Conservation (phyloP, 1,140 invertebrate species). For the Rhyzopertha dominica region DNA sequence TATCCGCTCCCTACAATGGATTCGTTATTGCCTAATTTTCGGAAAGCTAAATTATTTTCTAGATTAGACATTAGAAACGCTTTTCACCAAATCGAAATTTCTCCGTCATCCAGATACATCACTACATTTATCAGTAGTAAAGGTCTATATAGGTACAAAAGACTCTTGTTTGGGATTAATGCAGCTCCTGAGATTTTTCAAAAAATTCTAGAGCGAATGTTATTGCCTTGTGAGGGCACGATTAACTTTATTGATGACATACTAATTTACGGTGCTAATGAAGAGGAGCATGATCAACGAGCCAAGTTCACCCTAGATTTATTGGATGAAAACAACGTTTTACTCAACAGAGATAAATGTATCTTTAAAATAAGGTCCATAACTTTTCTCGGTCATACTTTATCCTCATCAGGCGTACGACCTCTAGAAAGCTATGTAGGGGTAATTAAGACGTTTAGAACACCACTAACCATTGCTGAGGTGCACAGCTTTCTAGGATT, state of each 20-base stretch:
- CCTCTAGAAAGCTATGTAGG: not conserved
- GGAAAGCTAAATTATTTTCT: constrained; percentile 29
- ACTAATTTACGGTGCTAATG: constrained; percentile 12
- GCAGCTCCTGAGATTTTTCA: constrained; percentile 44
- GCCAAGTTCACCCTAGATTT: constrained; percentile 1
- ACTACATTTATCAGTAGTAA: constrained; percentile 34
- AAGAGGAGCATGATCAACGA: constrained; percentile 13
- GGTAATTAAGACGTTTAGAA: constrained; percentile 20
- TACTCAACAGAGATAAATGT: constrained; percentile 31
- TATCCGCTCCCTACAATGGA: constrained; percentile 34
- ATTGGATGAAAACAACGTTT: constrained; percentile 22
- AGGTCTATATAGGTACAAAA: constrained; percentile 41
- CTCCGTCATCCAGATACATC: constrained; percentile 19
- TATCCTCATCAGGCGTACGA: not conserved
- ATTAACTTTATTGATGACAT: constrained; percentile 22
- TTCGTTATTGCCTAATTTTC: constrained; percentile 22
- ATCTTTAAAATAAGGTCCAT: constrained; percentile 9
- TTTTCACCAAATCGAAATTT: constrained; percentile 32
- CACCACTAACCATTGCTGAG: constrained; percentile 32
- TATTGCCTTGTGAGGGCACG: constrained; percentile 23
- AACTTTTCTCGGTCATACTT: not conserved
- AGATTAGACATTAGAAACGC: constrained; percentile 32
- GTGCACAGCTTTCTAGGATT: constrained; percentile 29
- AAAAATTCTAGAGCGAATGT: constrained; percentile 38
- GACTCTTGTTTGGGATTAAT: constrained; percentile 38